Evolutionary conservation across 2,113 vertebrate species (phyloP).

Genomic region (Dunckerocampus dactyliophorus): DNA sequence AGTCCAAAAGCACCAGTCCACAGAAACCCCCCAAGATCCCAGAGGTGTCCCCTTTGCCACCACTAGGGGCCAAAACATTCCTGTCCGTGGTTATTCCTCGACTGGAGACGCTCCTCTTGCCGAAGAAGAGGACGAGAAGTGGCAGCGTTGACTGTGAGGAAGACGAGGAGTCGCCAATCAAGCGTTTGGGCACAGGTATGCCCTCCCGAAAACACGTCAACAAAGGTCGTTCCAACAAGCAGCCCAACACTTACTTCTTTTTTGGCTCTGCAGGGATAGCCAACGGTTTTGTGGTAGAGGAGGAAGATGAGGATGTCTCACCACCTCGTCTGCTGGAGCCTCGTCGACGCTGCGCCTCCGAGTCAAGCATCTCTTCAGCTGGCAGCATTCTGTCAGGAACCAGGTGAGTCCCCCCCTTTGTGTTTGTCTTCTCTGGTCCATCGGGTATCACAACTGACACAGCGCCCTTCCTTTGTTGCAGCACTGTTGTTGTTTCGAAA

Average conservation of each 20-base stretch:
- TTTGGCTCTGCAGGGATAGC: constrained; percentile 73
- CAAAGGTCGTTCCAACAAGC: background rate
- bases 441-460: background rate
- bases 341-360: constrained; percentile 91
- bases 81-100: constrained; percentile 98
- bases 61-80: constrained; percentile 93
- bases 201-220: background rate
- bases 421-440: background rate
- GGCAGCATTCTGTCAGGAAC: constrained; percentile 80
- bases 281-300: constrained; percentile 83
- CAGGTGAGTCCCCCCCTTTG: constrained; percentile 67
- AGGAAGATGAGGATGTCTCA: constrained; percentile 65
- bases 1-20: constrained; percentile 93
- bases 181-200: constrained; percentile 89
- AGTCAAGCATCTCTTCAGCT: constrained; percentile 94
- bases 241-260: no score
- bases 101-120: constrained; percentile 94
- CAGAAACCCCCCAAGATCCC: constrained; percentile 84
- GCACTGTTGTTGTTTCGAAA: constrained; percentile 76
- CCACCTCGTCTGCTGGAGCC: constrained; percentile 79
- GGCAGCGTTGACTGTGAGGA: constrained; percentile 83
- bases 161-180: constrained; percentile 84
- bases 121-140: constrained; percentile 89
- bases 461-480: constrained; percentile 19
- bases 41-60: constrained; percentile 66